A percentile compares a stretch with the other conserved stretches of the same genome.
phyloP scores from a whole-genome alignment of 2,113 vertebrate species.

The Oreochromis spilurus region DNA sequence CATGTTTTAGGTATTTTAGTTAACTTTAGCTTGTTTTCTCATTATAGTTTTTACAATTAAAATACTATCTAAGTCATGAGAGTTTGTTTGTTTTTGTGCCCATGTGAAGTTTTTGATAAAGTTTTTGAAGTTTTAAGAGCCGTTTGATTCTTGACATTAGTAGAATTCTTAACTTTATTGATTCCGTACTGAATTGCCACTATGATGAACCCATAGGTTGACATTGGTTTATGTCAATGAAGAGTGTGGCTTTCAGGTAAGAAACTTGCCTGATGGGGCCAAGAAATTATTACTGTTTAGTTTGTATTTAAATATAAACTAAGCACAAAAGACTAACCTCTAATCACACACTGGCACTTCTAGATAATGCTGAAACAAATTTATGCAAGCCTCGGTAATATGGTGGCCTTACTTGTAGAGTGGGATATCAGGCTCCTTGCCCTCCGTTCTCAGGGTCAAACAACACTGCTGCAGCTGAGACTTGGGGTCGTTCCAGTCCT shows the following conservation, averaged over 20 bases:
- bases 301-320: not conserved
- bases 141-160: not conserved
- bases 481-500: constrained; percentile 99
- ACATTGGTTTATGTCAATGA: not conserved
- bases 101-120: not conserved
- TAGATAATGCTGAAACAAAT: fast-evolving
- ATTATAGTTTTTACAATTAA: not conserved
- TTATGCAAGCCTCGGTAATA: not conserved
- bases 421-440: constrained; percentile 96
- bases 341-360: not conserved
- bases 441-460: constrained; percentile 93
- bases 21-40: not conserved
- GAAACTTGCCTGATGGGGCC: not conserved
- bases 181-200: fast-evolving
- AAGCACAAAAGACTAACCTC: not conserved
- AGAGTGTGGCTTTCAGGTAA: not conserved
- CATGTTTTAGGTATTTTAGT: fast-evolving
- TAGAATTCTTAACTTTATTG: not conserved
- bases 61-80: not conserved
- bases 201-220: fast-evolving
- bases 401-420: constrained; percentile 89
- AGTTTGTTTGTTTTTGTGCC: not conserved
- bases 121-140: fast-evolving
- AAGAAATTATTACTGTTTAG: not conserved
- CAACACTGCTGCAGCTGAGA: constrained; percentile 98